These are phyloP conservation scores for Drosophila nasuta DNA, from an alignment of 1,140 invertebrate genomes.

Conservation along the genomic window DNA sequence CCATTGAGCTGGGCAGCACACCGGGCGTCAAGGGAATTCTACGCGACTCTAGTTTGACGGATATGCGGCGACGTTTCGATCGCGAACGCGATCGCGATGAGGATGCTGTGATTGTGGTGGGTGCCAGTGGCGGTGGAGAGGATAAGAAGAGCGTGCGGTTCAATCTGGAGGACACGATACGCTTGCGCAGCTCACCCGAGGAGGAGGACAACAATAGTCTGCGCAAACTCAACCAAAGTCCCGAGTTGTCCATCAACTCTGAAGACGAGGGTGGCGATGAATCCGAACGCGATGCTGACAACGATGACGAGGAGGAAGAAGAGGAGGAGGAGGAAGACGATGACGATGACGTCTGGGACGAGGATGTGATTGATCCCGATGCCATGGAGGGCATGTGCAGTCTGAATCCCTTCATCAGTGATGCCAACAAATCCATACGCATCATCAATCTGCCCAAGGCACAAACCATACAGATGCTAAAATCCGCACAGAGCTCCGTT, in stretches of 20 bases:
- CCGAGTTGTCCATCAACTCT: slow-evolving; percentile 53
- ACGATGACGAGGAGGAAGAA: slow-evolving; percentile 26
- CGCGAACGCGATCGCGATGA: slow-evolving; percentile 65
- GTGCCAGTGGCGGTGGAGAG: slow-evolving; percentile 21
- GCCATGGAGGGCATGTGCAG: slow-evolving; percentile 66
- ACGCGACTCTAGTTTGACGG: slow-evolving; percentile 88
- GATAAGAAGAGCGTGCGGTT: slow-evolving; percentile 89
- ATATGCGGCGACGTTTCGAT: slow-evolving; percentile 77
- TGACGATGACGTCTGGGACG: slow-evolving; percentile 53
- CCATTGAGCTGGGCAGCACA: slow-evolving; percentile 11
- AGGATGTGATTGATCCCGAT: slow-evolving; percentile 43
- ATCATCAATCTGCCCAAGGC: slow-evolving; percentile 67
- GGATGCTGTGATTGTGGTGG: neutral
- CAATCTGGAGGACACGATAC: slow-evolving; percentile 86
- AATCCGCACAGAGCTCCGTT: slow-evolving; percentile 22
- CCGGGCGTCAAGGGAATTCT: slow-evolving; percentile 88
- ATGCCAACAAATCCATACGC: slow-evolving; percentile 57
- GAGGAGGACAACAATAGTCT: slow-evolving; percentile 50
- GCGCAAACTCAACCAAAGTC: slow-evolving; percentile 42
- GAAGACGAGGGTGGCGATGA: slow-evolving; percentile 53
- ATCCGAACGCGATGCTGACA: slow-evolving; percentile 28
- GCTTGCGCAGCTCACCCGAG: slow-evolving; percentile 30
- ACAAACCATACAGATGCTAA: slow-evolving; percentile 66
- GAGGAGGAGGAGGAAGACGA: slow-evolving; percentile 44
- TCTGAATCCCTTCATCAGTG: slow-evolving; percentile 60